phyloP scores from a whole-genome alignment of 2,888 invertebrate species.

The Molanna angustata region DNA sequence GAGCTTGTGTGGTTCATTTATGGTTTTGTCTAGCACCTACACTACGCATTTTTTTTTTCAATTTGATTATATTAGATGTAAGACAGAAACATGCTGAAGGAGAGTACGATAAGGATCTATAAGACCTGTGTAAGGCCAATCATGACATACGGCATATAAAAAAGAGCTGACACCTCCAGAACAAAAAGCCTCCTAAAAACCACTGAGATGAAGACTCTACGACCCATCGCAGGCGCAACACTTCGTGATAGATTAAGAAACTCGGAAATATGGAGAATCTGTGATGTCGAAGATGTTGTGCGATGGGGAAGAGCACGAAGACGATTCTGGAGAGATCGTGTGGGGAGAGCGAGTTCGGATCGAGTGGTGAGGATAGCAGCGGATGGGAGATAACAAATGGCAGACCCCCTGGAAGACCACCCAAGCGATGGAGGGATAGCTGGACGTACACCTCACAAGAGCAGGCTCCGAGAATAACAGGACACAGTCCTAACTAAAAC shows the following conservation, averaged over 20 bases:
- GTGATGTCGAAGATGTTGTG: not conserved
- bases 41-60: too few relatives aligned
- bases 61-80: too few relatives aligned
- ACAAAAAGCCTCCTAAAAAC: conserved; percentile 20
- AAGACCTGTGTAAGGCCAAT: conserved; percentile 24
- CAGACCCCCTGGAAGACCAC: conserved; percentile 2
- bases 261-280: not conserved
- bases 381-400: too few relatives aligned
- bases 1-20: too few relatives aligned
- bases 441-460: conserved; percentile 1
- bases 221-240: not conserved
- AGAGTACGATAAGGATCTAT: conserved; percentile 11
- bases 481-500: not conserved
- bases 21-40: too few relatives aligned
- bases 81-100: not conserved
- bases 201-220: conserved; percentile 22
- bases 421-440: conserved; percentile 5
- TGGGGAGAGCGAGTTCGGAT: not conserved
- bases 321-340: not conserved
- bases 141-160: conserved; percentile 27
- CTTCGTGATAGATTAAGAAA: not conserved
- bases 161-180: conserved; percentile 22
- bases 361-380: not conserved
- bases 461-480: not conserved
- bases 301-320: not conserved